A percentile compares a stretch with the other conserved stretches of the same genome.
phyloP scores from a whole-genome alignment of 2,113 vertebrate species.

The Acanthisitta chloris region DNA sequence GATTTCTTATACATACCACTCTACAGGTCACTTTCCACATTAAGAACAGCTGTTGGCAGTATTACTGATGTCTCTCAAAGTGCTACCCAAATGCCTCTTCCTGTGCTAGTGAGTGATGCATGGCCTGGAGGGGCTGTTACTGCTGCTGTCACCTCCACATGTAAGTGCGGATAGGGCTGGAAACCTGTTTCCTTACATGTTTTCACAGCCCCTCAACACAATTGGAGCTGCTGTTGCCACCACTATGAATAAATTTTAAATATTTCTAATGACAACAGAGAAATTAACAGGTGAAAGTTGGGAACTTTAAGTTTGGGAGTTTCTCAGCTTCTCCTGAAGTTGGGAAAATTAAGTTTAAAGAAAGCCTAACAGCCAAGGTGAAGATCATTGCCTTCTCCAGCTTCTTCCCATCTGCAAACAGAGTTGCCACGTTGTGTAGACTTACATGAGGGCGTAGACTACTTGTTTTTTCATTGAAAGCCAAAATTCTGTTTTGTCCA shows the following conservation, averaged over 20 bases:
- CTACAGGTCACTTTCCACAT: background rate
- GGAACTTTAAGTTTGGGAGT: too few relatives aligned
- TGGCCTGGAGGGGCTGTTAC: background rate
- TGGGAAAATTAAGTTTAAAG: background rate
- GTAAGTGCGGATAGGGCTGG: background rate
- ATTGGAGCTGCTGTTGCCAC: background rate
- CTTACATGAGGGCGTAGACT: background rate
- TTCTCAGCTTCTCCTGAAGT: too few relatives aligned
- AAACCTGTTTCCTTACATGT: background rate
- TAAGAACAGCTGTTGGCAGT: background rate
- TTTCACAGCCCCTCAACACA: background rate
- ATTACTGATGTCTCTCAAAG: background rate
- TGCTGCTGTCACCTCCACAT: background rate
- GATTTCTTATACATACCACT: background rate
- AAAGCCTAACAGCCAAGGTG: background rate
- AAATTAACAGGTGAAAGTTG: background rate
- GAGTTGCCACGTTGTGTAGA: background rate
- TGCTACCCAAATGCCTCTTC: background rate
- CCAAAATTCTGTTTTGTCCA: background rate
- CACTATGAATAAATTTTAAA: background rate
- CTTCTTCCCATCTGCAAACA: background rate
- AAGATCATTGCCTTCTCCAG: background rate
- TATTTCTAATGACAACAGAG: background rate
- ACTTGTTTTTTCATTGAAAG: background rate
- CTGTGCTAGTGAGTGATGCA: background rate